Evolutionary conservation across 2,113 vertebrate genomes (phyloP).

Genomic region (Onychostruthus taczanowskii): DNA sequence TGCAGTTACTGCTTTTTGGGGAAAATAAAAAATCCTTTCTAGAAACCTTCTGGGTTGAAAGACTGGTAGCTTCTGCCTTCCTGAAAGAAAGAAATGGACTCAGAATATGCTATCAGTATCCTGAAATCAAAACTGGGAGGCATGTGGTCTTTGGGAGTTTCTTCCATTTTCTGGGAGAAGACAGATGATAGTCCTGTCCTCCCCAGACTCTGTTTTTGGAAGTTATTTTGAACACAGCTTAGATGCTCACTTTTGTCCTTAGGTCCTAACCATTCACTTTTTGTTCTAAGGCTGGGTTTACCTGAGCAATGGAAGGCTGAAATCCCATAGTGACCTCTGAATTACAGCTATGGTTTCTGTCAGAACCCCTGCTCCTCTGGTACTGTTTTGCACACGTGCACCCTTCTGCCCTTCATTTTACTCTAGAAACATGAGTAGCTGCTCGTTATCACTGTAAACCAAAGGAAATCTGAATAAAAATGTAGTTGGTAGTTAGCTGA

Average conservation of each 20-base stretch:
- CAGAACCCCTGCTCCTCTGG: background rate
- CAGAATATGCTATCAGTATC: background rate
- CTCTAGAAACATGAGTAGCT: background rate
- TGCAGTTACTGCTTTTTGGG: background rate
- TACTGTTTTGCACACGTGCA: fast-evolving
- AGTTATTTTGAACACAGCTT: background rate
- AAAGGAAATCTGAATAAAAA: background rate
- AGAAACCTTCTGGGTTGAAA: background rate
- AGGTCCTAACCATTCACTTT: background rate
- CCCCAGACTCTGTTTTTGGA: background rate
- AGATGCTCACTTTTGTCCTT: fast-evolving
- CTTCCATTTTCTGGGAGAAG: background rate
- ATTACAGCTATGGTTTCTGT: background rate
- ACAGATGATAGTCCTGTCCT: background rate
- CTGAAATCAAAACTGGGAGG: background rate
- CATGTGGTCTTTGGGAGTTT: fast-evolving
- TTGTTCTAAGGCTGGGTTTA: background rate
- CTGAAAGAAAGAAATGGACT: background rate
- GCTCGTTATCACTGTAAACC: background rate
- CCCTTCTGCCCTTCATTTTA: background rate
- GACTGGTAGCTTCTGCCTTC: background rate
- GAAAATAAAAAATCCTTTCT: background rate
- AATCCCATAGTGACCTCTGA: background rate
- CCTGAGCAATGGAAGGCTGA: background rate
- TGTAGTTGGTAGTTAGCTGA: background rate